A percentile compares a stretch with the other conserved stretches of the same genome.
Conservation (phyloP, 2,113 vertebrate genomes). For the Eptatretus burgeri region DNA sequence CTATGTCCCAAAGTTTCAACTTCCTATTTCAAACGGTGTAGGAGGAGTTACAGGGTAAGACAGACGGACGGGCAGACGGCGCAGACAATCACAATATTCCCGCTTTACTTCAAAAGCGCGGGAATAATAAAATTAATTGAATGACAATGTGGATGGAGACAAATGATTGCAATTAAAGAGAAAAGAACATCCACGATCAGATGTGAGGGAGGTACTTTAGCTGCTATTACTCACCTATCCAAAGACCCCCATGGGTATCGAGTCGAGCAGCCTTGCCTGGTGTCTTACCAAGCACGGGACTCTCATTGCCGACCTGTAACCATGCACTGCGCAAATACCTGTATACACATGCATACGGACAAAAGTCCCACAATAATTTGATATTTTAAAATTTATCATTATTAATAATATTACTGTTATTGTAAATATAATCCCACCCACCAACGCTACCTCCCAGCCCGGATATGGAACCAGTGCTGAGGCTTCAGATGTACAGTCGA, state of each 20-base stretch:
- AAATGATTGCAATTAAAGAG: too few relatives aligned
- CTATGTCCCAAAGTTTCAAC: too few relatives aligned
- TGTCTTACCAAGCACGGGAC: slow-evolving; percentile 51
- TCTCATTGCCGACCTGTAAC: slow-evolving; percentile 79
- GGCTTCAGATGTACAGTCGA: background rate
- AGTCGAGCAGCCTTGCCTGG: slow-evolving; percentile 60
- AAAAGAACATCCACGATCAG: too few relatives aligned
- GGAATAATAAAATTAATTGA: too few relatives aligned
- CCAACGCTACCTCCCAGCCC: background rate
- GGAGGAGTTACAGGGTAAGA: too few relatives aligned
- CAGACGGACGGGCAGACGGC: too few relatives aligned
- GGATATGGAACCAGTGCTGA: background rate
- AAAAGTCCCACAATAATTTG: background rate
- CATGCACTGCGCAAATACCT: slow-evolving; percentile 69
- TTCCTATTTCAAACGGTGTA: too few relatives aligned
- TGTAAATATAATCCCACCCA: background rate
- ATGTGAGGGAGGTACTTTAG: too few relatives aligned
- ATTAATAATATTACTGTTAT: background rate
- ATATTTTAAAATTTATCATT: background rate
- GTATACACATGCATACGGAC: background rate
- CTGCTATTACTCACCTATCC: slow-evolving; percentile 39
- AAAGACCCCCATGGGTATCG: slow-evolving; percentile 73
- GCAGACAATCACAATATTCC: too few relatives aligned
- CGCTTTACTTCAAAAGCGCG: too few relatives aligned
- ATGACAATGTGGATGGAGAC: too few relatives aligned